Conservation (phyloP, 2,888 invertebrate species). For the Fragum fragum region DNA sequence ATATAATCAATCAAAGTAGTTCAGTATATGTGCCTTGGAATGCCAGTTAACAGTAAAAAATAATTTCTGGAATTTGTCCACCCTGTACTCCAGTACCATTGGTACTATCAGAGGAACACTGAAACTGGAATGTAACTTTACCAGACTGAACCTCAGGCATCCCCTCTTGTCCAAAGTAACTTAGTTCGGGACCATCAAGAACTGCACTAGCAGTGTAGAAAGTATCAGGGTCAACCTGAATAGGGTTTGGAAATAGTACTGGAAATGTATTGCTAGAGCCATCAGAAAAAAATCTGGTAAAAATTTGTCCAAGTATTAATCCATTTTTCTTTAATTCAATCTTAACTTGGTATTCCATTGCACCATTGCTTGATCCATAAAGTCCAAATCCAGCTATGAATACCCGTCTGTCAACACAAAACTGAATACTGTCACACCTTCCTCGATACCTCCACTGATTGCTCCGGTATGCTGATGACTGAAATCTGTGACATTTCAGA, state of each 20-base stretch:
- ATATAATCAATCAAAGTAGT: too few relatives aligned
- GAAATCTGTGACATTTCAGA: slow-evolving; percentile 98
- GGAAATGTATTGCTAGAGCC: slow-evolving; percentile 98
- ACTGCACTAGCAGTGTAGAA: slow-evolving; percentile 98
- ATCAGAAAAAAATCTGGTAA: slow-evolving; percentile 97
- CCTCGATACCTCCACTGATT: slow-evolving; percentile 99
- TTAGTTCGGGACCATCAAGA: slow-evolving; percentile 96
- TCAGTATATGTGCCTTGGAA: too few relatives aligned
- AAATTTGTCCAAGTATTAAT: slow-evolving; percentile 94
- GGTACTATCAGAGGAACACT: slow-evolving; percentile 98
- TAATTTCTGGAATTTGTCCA: slow-evolving; percentile 98
- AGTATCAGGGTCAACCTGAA: slow-evolving; percentile 96
- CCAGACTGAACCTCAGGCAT: slow-evolving; percentile 96
- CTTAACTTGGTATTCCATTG: slow-evolving; percentile 97
- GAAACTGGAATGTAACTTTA: slow-evolving; percentile 98
- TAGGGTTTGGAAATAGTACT: slow-evolving; percentile 93
- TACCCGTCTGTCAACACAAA: slow-evolving; percentile 97
- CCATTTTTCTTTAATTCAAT: slow-evolving; percentile 97
- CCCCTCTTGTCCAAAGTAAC: slow-evolving; percentile 99
- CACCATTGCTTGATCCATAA: slow-evolving; percentile 98
- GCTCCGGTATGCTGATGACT: slow-evolving; percentile 97
- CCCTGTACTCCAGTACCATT: slow-evolving; percentile 99
- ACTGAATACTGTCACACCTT: slow-evolving; percentile 98
- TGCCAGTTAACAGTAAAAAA: slow-evolving; percentile 92
- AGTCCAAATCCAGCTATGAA: slow-evolving; percentile 98